phyloP scores from a whole-genome alignment of 2,888 invertebrate genomes.

The Agriopis aurantiaria region DNA sequence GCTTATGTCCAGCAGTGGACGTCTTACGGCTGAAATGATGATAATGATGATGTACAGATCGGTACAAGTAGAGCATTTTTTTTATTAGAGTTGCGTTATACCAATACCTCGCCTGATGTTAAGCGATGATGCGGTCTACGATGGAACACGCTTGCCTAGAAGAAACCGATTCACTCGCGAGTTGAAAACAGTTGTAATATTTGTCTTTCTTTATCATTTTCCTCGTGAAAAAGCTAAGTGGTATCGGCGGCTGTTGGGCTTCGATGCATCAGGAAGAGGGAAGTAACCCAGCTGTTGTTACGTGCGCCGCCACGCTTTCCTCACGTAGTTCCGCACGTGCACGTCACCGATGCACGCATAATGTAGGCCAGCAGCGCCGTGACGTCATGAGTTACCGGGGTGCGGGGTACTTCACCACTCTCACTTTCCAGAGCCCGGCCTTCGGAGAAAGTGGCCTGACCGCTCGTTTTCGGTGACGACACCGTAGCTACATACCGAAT shows the following conservation, averaged over 20 bases:
- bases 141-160: too few species aligned
- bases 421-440: slow-evolving; percentile 50
- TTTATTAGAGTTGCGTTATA: too few species aligned
- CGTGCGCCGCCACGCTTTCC: slow-evolving; percentile 72
- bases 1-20: too few species aligned
- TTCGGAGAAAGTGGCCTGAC: slow-evolving; percentile 39
- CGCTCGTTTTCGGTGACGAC: slow-evolving; percentile 38
- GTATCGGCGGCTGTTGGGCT: slow-evolving; percentile 14
- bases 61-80: too few species aligned
- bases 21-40: too few species aligned
- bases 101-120: too few species aligned
- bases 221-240: slow-evolving; percentile 62
- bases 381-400: slow-evolving; percentile 24
- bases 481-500: slow-evolving; percentile 9
- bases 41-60: too few species aligned
- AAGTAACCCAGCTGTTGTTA: slow-evolving; percentile 78
- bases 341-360: slow-evolving; percentile 1
- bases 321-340: slow-evolving; percentile 58
- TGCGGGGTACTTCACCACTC: slow-evolving; percentile 43
- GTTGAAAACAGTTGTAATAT: background rate
- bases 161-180: too few species aligned
- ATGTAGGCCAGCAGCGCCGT: slow-evolving; percentile 18
- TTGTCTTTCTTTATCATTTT: slow-evolving; percentile 36
- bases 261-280: slow-evolving; percentile 69
- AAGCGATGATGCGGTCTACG: too few species aligned